These are phyloP conservation scores for Rhagium mordax DNA, from an alignment of 2,888 invertebrate genomes.

Conservation along the genomic window DNA sequence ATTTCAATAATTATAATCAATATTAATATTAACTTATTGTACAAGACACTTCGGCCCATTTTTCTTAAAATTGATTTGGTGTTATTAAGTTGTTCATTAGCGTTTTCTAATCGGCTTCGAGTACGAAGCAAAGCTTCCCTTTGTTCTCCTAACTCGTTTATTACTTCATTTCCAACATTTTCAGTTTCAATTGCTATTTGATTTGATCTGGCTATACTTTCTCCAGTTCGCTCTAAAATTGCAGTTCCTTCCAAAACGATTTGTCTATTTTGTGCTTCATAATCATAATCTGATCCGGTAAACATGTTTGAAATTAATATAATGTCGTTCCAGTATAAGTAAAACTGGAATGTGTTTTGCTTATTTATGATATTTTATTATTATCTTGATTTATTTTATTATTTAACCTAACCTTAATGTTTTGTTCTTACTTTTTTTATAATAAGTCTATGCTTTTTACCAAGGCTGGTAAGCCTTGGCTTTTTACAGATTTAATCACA, in stretches of 20 bases:
- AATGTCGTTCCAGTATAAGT: neutral
- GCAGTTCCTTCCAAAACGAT: constrained; percentile 73
- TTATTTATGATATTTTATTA: neutral
- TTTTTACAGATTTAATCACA: too few species aligned
- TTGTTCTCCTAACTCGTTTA: constrained; percentile 83
- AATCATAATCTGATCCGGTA: constrained; percentile 60
- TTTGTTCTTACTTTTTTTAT: too few species aligned
- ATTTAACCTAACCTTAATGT: neutral
- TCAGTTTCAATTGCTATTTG: constrained; percentile 85
- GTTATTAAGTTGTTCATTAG: constrained; percentile 79
- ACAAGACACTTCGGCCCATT: constrained; percentile 80
- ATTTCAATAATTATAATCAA: constrained; percentile 82
- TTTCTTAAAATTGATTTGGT: constrained; percentile 77
- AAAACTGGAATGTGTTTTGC: too few species aligned
- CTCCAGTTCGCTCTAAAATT: constrained; percentile 75
- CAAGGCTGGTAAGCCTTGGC: too few species aligned
- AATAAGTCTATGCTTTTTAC: too few species aligned
- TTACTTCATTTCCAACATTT: constrained; percentile 82
- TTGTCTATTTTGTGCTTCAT: constrained; percentile 75
- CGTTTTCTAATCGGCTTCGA: constrained; percentile 78
- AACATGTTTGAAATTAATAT: neutral
- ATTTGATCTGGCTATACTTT: constrained; percentile 80
- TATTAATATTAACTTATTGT: constrained; percentile 83
- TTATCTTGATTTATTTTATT: neutral
- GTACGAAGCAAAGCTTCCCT: constrained; percentile 81